Evolutionary conservation across 2,113 vertebrate genomes (phyloP).

Genomic region (Emydocephalus ijimae): DNA sequence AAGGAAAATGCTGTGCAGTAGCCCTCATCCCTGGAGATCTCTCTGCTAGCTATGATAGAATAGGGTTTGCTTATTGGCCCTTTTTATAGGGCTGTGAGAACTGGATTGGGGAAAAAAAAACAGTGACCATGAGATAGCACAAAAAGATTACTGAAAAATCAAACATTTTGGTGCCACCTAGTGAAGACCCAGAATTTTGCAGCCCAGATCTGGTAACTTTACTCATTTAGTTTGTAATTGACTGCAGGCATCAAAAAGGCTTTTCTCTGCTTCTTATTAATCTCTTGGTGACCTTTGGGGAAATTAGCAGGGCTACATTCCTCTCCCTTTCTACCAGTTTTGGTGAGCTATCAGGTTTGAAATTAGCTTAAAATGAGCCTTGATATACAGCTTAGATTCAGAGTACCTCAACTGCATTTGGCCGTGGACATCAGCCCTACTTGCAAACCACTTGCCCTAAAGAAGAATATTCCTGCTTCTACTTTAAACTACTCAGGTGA

Average conservation of each 20-base stretch:
- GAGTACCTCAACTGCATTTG: not conserved
- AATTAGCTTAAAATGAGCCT: not conserved
- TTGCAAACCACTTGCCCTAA: not conserved
- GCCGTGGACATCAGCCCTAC: not conserved
- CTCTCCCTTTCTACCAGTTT: not conserved
- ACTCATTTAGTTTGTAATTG: not conserved
- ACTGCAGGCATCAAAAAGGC: not conserved
- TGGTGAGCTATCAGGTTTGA: not conserved
- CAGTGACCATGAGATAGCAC: not conserved
- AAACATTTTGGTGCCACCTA: not conserved
- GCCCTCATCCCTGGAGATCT: not conserved
- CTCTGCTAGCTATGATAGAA: not conserved
- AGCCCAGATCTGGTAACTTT: not conserved
- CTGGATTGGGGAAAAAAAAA: not conserved
- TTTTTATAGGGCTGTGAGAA: not conserved
- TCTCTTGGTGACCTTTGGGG: not conserved
- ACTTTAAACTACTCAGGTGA: not conserved
- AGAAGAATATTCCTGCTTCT: not conserved
- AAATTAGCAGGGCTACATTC: not conserved
- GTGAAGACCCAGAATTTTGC: not conserved
- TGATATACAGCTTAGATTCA: not conserved
- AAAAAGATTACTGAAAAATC: not conserved
- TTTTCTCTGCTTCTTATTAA: not conserved
- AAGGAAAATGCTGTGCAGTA: not conserved
- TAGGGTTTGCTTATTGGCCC: not conserved